Conservation (phyloP, 2,113 vertebrate genomes). For the Saccopteryx bilineata region DNA sequence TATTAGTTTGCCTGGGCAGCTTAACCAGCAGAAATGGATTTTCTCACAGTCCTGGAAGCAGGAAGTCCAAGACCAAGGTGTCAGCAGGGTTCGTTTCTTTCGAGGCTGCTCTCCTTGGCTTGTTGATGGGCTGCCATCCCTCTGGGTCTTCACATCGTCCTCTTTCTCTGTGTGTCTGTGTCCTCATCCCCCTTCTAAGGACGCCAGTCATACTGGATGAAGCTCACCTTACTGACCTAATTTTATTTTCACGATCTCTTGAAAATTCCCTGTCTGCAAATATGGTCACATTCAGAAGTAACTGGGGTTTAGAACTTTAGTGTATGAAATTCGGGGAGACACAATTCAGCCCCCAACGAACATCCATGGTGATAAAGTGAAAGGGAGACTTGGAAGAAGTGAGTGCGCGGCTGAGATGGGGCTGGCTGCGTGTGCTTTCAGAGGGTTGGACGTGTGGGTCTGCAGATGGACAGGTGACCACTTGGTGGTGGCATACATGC, state of each 20-base stretch:
- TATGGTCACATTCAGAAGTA: neutral
- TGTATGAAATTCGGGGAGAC: neutral
- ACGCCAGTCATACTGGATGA: neutral
- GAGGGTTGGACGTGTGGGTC: fast-evolving
- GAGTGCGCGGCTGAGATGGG: neutral
- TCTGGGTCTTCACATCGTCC: neutral
- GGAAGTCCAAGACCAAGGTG: neutral
- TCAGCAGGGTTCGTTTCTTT: neutral
- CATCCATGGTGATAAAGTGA: too few relatives aligned
- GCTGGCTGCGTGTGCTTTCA: neutral
- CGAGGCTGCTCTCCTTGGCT: neutral
- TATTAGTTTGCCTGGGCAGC: neutral
- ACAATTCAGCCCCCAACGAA: neutral
- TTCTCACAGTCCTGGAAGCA: neutral
- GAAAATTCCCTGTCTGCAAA: neutral
- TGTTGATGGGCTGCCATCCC: fast-evolving
- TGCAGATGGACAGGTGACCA: neutral
- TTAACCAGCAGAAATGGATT: neutral
- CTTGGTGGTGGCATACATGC: neutral
- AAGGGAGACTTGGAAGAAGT: neutral
- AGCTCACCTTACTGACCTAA: neutral
- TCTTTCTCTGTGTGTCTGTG: neutral
- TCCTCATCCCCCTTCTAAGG: too few relatives aligned
- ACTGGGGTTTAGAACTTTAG: neutral
- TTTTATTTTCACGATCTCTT: neutral